Conservation (phyloP, 2,113 vertebrate genomes). For the Agapornis roseicollis region DNA sequence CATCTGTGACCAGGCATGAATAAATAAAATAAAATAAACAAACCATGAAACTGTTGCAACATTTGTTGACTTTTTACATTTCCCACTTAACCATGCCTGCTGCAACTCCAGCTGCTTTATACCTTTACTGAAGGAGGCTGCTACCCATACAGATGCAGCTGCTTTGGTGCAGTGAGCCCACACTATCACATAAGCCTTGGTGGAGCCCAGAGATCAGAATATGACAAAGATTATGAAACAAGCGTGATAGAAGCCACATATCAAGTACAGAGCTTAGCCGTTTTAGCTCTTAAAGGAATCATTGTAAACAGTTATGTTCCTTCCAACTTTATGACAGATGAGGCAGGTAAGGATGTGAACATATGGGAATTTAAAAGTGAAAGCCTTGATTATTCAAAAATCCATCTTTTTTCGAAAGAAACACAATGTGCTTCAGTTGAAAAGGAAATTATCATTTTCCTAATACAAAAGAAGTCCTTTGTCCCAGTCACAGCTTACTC, state of each 20-base stretch:
- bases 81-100: neutral
- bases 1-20: neutral
- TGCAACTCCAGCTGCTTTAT: neutral
- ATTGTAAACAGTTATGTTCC: neutral
- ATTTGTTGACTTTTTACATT: neutral
- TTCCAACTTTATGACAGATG: neutral
- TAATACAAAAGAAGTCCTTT: slow-evolving; percentile 6
- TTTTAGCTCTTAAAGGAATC: neutral
- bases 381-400: neutral
- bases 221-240: neutral
- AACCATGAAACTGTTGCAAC: neutral
- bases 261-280: neutral
- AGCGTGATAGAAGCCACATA: neutral
- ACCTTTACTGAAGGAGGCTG: neutral
- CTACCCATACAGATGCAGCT: too few species aligned
- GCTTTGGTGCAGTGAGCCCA: neutral
- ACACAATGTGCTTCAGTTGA: neutral
- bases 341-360: neutral
- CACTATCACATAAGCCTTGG: neutral
- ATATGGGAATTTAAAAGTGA: neutral
- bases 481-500: slow-evolving; percentile 21
- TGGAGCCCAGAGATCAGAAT: neutral
- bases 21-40: neutral
- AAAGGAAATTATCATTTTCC: slow-evolving; percentile 4
- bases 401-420: neutral